phyloP scores from a whole-genome alignment of 2,888 invertebrate genomes.

The Gnatocerus cornutus region DNA sequence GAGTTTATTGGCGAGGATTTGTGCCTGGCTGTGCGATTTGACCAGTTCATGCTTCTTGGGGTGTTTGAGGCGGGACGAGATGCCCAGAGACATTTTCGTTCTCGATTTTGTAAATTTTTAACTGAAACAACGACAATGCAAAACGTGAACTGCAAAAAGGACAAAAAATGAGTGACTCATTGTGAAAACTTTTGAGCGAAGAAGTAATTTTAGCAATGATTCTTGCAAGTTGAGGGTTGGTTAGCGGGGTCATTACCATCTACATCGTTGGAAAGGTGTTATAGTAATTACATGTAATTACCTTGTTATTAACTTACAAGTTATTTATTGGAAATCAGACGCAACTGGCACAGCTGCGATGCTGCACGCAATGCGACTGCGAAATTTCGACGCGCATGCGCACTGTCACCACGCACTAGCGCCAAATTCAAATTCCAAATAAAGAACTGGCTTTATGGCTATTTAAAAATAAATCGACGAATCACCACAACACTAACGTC shows the following conservation, averaged over 20 bases:
- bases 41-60: constrained; percentile 69
- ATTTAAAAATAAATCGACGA: constrained; percentile 33
- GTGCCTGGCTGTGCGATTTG: constrained; percentile 69
- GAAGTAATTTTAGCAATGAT: constrained; percentile 32
- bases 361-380: constrained; percentile 48
- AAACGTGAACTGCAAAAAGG: constrained; percentile 37
- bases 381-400: constrained; percentile 22
- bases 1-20: constrained; percentile 69
- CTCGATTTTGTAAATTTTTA: constrained; percentile 26
- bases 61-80: constrained; percentile 69
- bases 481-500: constrained; percentile 3
- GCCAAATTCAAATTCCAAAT: constrained; percentile 37
- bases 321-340: constrained; percentile 55
- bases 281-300: constrained; percentile 34
- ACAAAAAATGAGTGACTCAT: constrained; percentile 62
- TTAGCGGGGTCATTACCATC: constrained; percentile 10
- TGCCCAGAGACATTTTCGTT: constrained; percentile 68
- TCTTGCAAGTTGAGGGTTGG: background rate
- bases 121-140: constrained; percentile 57
- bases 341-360: constrained; percentile 59
- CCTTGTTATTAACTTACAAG: constrained; percentile 44
- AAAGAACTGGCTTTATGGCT: constrained; percentile 7
- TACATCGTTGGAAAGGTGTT: constrained; percentile 1
- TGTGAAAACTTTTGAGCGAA: constrained; percentile 54
- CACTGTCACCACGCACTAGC: background rate